Evolutionary conservation across 2,113 vertebrate species (phyloP).

Genomic region (Pimephales promelas): DNA sequence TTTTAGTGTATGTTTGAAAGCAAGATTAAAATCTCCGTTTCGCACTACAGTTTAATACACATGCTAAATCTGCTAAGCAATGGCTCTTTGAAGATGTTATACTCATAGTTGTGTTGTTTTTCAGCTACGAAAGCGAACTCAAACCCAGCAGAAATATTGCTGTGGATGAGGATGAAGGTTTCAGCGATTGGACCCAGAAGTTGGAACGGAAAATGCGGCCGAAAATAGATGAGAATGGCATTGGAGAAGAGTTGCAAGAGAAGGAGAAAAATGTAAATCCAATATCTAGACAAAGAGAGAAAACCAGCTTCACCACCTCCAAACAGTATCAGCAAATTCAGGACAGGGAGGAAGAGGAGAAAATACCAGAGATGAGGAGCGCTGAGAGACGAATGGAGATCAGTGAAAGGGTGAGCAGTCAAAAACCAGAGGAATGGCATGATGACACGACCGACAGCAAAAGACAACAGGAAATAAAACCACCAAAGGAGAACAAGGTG

Average conservation of each 20-base stretch:
- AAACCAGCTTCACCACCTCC: neutral
- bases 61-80: neutral
- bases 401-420: slow-evolving; percentile 35
- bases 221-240: slow-evolving; percentile 61
- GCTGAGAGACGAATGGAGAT: slow-evolving; percentile 57
- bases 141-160: slow-evolving; percentile 73
- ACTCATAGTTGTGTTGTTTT: neutral
- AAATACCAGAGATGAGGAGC: slow-evolving; percentile 41
- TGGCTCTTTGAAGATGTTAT: neutral
- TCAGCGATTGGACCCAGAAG: slow-evolving; percentile 92
- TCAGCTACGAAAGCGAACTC: slow-evolving; percentile 67
- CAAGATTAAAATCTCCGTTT: neutral
- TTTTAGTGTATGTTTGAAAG: neutral
- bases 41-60: neutral
- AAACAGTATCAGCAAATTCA: neutral
- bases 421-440: slow-evolving; percentile 49
- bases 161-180: slow-evolving; percentile 92
- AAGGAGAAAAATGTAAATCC: slow-evolving; percentile 54
- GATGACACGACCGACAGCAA: slow-evolving; percentile 51
- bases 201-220: slow-evolving; percentile 74
- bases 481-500: slow-evolving; percentile 57
- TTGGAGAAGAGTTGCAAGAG: slow-evolving; percentile 53
- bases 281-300: slow-evolving; percentile 5
- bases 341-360: slow-evolving; percentile 45
- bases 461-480: slow-evolving; percentile 54